A percentile compares a stretch with the other conserved stretches of the same genome.
Evolutionary conservation across 2,888 invertebrate genomes (phyloP).

Genomic region (Erebia ligea): DNA sequence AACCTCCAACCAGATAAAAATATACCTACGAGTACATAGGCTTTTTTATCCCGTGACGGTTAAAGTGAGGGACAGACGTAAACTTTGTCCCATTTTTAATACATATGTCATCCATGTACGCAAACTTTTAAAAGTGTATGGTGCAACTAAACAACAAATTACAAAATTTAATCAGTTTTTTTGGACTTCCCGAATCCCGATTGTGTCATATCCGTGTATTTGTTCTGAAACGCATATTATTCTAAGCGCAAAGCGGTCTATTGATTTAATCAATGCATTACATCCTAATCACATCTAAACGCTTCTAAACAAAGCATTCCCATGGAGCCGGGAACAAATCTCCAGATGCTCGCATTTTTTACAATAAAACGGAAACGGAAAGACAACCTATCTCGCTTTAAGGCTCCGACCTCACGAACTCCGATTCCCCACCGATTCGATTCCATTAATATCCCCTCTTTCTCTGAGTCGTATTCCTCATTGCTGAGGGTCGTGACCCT

Average conservation of each 20-base stretch:
- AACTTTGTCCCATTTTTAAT: too few relatives aligned
- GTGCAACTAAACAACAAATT: neutral
- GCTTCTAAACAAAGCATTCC: constrained; percentile 54
- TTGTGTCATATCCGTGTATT: constrained; percentile 12
- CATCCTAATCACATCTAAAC: constrained; percentile 38
- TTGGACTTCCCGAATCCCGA: constrained; percentile 4
- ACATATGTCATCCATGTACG: too few relatives aligned
- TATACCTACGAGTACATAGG: too few relatives aligned
- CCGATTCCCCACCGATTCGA: neutral
- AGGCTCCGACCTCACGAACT: neutral
- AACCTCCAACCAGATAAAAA: too few relatives aligned
- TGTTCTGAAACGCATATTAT: constrained; percentile 7
- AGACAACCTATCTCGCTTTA: constrained; percentile 60
- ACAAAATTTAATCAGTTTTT: neutral
- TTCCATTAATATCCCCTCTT: neutral
- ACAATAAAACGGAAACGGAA: constrained; percentile 78
- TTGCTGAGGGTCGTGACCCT: too few relatives aligned
- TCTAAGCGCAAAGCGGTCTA: constrained; percentile 15
- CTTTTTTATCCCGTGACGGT: too few relatives aligned
- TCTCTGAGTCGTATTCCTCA: too few relatives aligned
- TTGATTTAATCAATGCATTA: constrained; percentile 30
- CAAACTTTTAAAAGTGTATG: too few relatives aligned
- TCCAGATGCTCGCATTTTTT: constrained; percentile 71
- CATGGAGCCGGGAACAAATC: constrained; percentile 50
- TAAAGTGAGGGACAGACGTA: too few relatives aligned